These are phyloP conservation scores for Drosophila leontia DNA, from an alignment of 1,140 invertebrate genomes.

Conservation along the genomic window DNA sequence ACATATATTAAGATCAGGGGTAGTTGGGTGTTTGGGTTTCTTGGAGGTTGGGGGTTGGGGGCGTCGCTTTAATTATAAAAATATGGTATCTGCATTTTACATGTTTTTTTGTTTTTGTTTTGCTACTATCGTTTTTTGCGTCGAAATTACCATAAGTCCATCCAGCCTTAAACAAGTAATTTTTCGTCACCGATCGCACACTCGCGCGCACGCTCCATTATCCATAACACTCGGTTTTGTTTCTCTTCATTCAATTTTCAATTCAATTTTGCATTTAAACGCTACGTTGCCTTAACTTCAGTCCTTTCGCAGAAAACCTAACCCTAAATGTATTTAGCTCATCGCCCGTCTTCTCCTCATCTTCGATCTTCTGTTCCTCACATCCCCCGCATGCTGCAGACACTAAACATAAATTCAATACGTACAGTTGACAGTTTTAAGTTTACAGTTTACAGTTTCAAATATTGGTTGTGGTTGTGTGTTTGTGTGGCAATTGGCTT, in stretches of 20 bases:
- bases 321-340: conserved; percentile 76
- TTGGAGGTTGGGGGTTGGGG: conserved; percentile 9
- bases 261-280: conserved; percentile 81
- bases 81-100: conserved; percentile 62
- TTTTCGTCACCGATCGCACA: conserved; percentile 64
- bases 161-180: conserved; percentile 76
- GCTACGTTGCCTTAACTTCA: conserved; percentile 84
- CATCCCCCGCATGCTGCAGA: conserved; percentile 54
- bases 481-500: conserved; percentile 27
- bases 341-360: conserved; percentile 26
- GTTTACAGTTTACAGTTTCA: conserved; percentile 61
- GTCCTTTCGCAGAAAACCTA: conserved; percentile 83
- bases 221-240: conserved; percentile 72
- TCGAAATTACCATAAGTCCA: conserved; percentile 75
- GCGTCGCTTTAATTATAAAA: conserved; percentile 49
- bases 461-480: conserved; percentile 23
- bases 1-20: conserved; percentile 68
- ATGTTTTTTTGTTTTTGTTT: conserved; percentile 39
- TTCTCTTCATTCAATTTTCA: conserved; percentile 38
- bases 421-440: conserved; percentile 30
- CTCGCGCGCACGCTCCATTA: conserved; percentile 66
- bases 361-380: conserved; percentile 23
- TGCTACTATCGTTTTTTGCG: conserved; percentile 55
- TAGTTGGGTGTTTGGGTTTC: conserved; percentile 16
- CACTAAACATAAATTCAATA: conserved; percentile 78